Conservation (phyloP, 2,113 vertebrate genomes). For the Bos indicus region DNA sequence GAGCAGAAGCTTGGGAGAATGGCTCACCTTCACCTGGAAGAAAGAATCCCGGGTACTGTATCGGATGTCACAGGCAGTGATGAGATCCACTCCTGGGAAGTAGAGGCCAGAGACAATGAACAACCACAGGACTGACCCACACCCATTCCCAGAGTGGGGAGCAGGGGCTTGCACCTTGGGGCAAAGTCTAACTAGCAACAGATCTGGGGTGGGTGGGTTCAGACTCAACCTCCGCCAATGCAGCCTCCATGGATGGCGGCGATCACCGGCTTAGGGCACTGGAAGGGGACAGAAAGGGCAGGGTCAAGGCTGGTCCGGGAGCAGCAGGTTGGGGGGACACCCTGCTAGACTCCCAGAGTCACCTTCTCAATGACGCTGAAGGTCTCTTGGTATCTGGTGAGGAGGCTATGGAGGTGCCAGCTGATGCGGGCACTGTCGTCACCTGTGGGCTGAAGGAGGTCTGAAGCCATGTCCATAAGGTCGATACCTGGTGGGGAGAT, state of each 20-base stretch:
- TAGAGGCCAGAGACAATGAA: neutral
- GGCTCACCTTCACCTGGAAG: slow-evolving; percentile 91
- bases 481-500: slow-evolving; percentile 83
- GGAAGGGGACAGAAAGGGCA: neutral
- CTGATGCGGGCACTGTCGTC: slow-evolving; percentile 84
- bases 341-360: neutral
- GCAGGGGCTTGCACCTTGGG: fast-evolving
- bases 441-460: slow-evolving; percentile 77
- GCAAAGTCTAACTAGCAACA: neutral
- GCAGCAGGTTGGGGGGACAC: neutral
- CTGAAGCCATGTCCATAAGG: slow-evolving; percentile 82
- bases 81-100: slow-evolving; percentile 86
- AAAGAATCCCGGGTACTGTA: slow-evolving; percentile 89
- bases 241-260: slow-evolving; percentile 88
- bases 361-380: slow-evolving; percentile 92
- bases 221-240: slow-evolving; percentile 87
- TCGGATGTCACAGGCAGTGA: slow-evolving; percentile 92
- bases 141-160: neutral
- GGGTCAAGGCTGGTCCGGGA: neutral
- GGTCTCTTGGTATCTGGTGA: slow-evolving; percentile 85
- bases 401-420: slow-evolving; percentile 80
- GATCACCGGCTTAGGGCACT: slow-evolving; percentile 92
- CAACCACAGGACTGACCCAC: neutral
- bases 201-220: neutral
- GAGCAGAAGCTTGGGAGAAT: neutral